A percentile compares a stretch with the other conserved stretches of the same genome.
These are phyloP conservation scores for Eumeta japonica DNA, from an alignment of 1,140 invertebrate species.

Conservation along the genomic window DNA sequence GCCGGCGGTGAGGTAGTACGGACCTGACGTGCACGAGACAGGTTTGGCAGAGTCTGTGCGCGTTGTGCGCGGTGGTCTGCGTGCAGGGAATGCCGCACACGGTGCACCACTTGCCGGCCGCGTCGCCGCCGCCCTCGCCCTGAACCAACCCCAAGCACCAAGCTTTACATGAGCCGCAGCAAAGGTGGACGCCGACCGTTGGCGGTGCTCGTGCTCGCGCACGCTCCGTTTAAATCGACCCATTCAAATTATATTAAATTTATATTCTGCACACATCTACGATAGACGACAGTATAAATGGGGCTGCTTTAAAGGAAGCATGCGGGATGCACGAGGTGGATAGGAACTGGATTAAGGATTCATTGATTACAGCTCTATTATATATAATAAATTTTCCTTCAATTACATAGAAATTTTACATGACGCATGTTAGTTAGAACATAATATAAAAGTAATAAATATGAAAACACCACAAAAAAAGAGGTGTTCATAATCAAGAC, in stretches of 20 bases:
- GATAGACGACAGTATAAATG: conserved; percentile 13
- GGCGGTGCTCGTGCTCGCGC: too few species aligned
- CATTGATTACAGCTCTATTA: too few species aligned
- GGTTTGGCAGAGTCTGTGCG: conserved; percentile 56
- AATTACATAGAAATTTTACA: too few species aligned
- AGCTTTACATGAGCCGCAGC: conserved; percentile 33
- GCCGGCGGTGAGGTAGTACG: conserved; percentile 26
- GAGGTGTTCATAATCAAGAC: neutral
- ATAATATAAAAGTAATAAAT: neutral
- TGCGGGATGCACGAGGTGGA: conserved; percentile 31
- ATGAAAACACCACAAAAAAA: neutral
- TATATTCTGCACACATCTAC: conserved; percentile 52
- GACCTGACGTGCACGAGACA: conserved; percentile 60
- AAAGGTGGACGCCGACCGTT: neutral
- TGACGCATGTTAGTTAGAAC: neutral
- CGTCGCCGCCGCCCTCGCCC: conserved; percentile 47
- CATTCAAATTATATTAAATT: conserved; percentile 19
- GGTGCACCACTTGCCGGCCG: conserved; percentile 45
- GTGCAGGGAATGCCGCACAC: conserved; percentile 56
- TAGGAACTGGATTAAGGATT: neutral
- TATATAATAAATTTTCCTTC: too few species aligned
- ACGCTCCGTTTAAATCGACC: conserved; percentile 13
- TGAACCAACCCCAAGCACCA: conserved; percentile 48
- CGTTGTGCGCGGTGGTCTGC: conserved; percentile 53
- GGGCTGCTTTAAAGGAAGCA: conserved; percentile 55